phyloP scores from a whole-genome alignment of 2,113 vertebrate genomes.

The Chascanopsetta lugubris region DNA sequence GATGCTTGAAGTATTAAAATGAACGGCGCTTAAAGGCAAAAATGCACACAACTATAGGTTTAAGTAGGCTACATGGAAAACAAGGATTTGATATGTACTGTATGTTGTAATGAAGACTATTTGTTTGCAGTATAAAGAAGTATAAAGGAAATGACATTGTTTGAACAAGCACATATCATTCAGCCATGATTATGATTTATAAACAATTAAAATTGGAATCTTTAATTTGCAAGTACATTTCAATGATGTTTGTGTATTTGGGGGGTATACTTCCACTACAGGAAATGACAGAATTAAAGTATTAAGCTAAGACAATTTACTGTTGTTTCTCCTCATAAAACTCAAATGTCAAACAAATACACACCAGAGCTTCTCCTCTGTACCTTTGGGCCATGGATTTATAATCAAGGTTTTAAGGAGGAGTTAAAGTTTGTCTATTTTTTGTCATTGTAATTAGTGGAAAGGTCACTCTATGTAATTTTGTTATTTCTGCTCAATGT shows the following conservation, averaged over 20 bases:
- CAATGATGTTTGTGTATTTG: conserved; percentile 26
- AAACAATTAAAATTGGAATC: conserved; percentile 17
- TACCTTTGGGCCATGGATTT: conserved; percentile 23
- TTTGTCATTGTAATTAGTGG: background rate
- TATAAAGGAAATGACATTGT: background rate
- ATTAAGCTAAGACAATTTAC: conserved; percentile 7
- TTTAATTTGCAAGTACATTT: conserved; percentile 27
- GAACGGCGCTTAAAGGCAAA: conserved; percentile 42
- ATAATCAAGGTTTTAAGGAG: background rate
- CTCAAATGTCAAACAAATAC: conserved; percentile 23
- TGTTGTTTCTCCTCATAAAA: conserved; percentile 27
- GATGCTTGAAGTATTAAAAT: conserved; percentile 42
- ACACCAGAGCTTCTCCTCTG: conserved; percentile 4
- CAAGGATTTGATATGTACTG: conserved; percentile 26
- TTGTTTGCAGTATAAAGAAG: conserved; percentile 13
- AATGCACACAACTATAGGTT: conserved; percentile 36
- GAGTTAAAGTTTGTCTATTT: background rate
- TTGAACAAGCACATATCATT: conserved; percentile 22
- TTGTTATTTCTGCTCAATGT: conserved; percentile 28
- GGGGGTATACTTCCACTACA: conserved; percentile 31
- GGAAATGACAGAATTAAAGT: conserved; percentile 51
- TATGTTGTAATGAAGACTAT: conserved; percentile 42
- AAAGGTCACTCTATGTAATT: conserved; percentile 15
- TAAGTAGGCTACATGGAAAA: conserved; percentile 24
- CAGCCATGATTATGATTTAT: conserved; percentile 6